Conservation (phyloP, 2,797 vertebrate species). For the Orientallactaga sibirica region DNA sequence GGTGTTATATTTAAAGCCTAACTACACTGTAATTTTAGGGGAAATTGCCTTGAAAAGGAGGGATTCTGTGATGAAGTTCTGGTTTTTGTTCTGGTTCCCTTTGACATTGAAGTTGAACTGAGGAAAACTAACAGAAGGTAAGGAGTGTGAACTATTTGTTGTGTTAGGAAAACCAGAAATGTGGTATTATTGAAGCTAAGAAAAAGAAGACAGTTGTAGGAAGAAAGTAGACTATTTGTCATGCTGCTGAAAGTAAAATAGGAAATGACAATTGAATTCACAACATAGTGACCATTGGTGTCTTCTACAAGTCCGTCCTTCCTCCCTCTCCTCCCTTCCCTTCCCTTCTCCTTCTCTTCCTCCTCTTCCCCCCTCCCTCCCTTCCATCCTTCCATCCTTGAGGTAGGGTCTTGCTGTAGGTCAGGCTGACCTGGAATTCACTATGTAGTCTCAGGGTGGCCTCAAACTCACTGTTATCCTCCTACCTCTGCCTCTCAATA, state of each 20-base stretch:
- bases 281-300: not conserved
- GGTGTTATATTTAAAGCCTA: no score
- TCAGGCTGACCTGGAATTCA: no score
- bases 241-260: not conserved
- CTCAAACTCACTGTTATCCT: no score
- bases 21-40: not conserved
- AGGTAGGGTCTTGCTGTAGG: no score
- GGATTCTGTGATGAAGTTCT: not conserved
- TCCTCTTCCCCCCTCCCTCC: no score
- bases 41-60: conserved; percentile 38
- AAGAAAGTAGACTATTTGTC: conserved; percentile 5
- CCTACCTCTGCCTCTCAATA: no score
- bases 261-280: conserved; percentile 41
- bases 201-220: not conserved
- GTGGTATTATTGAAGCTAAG: not conserved
- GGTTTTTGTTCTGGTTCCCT: conserved; percentile 3
- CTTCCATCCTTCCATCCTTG: no score
- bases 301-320: not conserved
- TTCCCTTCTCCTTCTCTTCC: no score
- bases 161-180: not conserved
- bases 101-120: conserved; percentile 31
- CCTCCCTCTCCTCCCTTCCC: no score
- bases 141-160: not conserved
- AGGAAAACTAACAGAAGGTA: not conserved
- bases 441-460: no score